Percentiles rank a stretch among this genome's conserved stretches.
Evolutionary conservation across 2,888 invertebrate species (phyloP).

Genomic region (Cryptocephalus moraei): DNA sequence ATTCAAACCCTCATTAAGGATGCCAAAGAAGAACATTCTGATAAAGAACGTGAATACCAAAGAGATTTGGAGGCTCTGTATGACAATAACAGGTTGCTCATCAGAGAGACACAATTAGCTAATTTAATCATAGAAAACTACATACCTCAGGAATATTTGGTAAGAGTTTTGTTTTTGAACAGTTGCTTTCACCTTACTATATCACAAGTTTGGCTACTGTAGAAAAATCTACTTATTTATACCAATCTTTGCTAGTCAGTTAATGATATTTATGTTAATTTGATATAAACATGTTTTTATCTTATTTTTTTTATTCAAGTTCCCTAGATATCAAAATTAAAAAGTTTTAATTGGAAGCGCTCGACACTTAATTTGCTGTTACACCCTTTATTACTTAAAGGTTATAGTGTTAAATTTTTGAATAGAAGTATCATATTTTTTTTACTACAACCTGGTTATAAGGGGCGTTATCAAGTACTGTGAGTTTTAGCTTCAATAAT

Average conservation of each 20-base stretch:
- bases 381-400: no score
- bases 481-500: no score
- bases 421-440: no score
- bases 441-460: no score
- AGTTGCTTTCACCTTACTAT: neutral
- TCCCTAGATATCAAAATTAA: no score
- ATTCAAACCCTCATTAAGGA: constrained; percentile 80
- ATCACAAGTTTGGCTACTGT: neutral
- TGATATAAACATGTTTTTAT: neutral
- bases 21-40: constrained; percentile 73
- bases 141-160: constrained; percentile 89
- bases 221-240: neutral
- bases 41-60: constrained; percentile 90
- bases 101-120: constrained; percentile 82
- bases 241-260: neutral
- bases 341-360: no score
- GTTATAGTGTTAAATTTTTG: no score
- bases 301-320: no score
- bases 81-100: constrained; percentile 84
- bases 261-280: neutral
- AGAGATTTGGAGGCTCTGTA: constrained; percentile 92
- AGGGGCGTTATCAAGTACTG: no score
- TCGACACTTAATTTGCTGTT: no score
- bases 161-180: constrained; percentile 27
- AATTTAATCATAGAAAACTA: constrained; percentile 85